Evolutionary conservation across 2,888 invertebrate genomes (phyloP).

Genomic region (Noctua pronuba): DNA sequence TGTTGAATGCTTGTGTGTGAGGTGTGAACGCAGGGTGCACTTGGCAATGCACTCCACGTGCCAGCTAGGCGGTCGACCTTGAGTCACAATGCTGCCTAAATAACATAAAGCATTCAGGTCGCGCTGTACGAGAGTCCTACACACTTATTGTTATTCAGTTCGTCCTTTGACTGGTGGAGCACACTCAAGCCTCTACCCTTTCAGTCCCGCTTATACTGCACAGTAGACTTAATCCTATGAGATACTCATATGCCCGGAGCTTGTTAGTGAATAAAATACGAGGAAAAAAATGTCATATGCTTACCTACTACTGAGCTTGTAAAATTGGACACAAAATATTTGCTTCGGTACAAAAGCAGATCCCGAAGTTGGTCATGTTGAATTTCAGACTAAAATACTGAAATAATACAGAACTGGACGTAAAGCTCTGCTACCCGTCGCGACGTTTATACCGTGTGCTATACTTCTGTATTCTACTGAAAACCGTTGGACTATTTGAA

Average conservation of each 20-base stretch:
- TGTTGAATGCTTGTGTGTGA: constrained; percentile 4
- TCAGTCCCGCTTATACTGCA: constrained; percentile 36
- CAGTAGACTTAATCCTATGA: constrained; percentile 29
- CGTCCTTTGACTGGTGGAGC: constrained; percentile 49
- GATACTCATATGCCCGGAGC: background rate
- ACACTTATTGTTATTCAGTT: constrained; percentile 65
- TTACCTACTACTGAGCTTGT: background rate
- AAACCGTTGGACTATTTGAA: constrained; percentile 24
- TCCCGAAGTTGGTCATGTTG: constrained; percentile 7
- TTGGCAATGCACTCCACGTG: constrained; percentile 11
- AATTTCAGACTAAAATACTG: constrained; percentile 8
- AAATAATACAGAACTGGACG: constrained; percentile 39
- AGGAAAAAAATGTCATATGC: background rate
- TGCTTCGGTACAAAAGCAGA: constrained; percentile 17
- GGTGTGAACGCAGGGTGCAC: constrained; percentile 9
- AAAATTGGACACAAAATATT: constrained; percentile 14
- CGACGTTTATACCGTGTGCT: background rate
- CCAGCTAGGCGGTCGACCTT: constrained; percentile 11
- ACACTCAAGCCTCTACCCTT: constrained; percentile 35
- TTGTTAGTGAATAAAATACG: constrained; percentile 30
- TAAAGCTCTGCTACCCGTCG: constrained; percentile 5
- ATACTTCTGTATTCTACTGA: constrained; percentile 1
- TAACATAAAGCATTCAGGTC: constrained; percentile 56
- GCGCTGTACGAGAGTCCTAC: constrained; percentile 36
- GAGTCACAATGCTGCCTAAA: constrained; percentile 38